Conservation (phyloP, 2,888 invertebrate species). For the Cheilosia vernalis region DNA sequence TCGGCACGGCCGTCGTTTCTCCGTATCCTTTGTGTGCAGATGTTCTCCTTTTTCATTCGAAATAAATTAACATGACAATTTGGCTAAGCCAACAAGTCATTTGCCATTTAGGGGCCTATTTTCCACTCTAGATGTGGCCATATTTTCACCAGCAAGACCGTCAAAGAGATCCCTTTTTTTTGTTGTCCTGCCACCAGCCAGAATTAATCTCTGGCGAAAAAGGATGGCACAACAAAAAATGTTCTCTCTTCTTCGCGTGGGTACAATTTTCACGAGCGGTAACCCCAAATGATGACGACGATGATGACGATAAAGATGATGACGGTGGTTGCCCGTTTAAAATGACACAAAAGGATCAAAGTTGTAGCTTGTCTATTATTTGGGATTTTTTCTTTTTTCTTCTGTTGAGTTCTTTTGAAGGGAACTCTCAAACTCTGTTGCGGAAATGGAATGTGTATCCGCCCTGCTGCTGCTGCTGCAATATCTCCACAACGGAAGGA, state of each 20-base stretch:
- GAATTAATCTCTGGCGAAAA: slow-evolving; percentile 51
- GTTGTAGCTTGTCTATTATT: slow-evolving; percentile 27
- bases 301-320: slow-evolving; percentile 13
- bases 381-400: neutral
- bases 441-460: slow-evolving; percentile 61
- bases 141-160: slow-evolving; percentile 48
- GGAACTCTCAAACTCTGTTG: slow-evolving; percentile 51
- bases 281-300: neutral
- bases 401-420: slow-evolving; percentile 7
- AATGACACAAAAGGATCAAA: slow-evolving; percentile 42
- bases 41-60: slow-evolving; percentile 7
- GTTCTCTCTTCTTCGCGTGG: slow-evolving; percentile 37
- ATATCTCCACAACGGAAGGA: slow-evolving; percentile 56
- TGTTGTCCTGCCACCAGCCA: slow-evolving; percentile 10
- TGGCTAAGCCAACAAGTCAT: slow-evolving; percentile 52
- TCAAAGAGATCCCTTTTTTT: slow-evolving; percentile 46
- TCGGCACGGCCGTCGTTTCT: neutral
- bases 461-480: slow-evolving; percentile 9
- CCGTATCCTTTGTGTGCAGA: neutral
- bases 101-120: slow-evolving; percentile 51
- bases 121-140: slow-evolving; percentile 63
- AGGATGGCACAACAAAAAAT: slow-evolving; percentile 3
- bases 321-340: slow-evolving; percentile 28
- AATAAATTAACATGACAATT: slow-evolving; percentile 61
- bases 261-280: slow-evolving; percentile 48